Conservation (phyloP, 2,888 invertebrate genomes). For the Cyclophora punctaria region DNA sequence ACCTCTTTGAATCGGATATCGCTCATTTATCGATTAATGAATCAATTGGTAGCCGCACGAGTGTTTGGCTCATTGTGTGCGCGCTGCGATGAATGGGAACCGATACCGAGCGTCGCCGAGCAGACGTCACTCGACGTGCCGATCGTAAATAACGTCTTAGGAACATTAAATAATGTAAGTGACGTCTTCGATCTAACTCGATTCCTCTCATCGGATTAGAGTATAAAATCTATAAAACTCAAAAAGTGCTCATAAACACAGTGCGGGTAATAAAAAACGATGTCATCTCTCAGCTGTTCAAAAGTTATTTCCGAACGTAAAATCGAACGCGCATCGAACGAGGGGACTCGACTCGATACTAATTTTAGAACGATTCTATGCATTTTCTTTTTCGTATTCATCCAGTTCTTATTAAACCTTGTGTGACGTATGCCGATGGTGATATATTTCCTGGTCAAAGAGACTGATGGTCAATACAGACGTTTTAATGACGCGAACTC, state of each 20-base stretch:
- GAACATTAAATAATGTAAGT: slow-evolving; percentile 50
- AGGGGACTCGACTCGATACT: slow-evolving; percentile 52
- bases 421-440: slow-evolving; percentile 18
- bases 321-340: slow-evolving; percentile 68
- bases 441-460: slow-evolving; percentile 13
- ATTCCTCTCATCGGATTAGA: slow-evolving; percentile 57
- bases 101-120: not conserved
- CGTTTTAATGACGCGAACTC: slow-evolving; percentile 9
- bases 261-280: slow-evolving; percentile 71
- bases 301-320: slow-evolving; percentile 54
- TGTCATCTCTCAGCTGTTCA: slow-evolving; percentile 72
- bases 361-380: slow-evolving; percentile 46
- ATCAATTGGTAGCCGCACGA: slow-evolving; percentile 34
- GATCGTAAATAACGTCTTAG: too few species aligned
- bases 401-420: slow-evolving; percentile 31
- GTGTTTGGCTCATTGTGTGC: slow-evolving; percentile 6
- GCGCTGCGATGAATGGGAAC: not conserved
- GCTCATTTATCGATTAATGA: slow-evolving; percentile 65
- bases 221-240: slow-evolving; percentile 71
- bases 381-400: slow-evolving; percentile 35
- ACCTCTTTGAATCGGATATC: slow-evolving; percentile 66
- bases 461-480: slow-evolving; percentile 9
- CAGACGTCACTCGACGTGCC: not conserved
- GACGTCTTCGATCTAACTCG: slow-evolving; percentile 58
- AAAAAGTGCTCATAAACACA: slow-evolving; percentile 74